These are phyloP conservation scores for Neuroscelio doddi DNA, from an alignment of 2,888 invertebrate genomes.

Conservation along the genomic window DNA sequence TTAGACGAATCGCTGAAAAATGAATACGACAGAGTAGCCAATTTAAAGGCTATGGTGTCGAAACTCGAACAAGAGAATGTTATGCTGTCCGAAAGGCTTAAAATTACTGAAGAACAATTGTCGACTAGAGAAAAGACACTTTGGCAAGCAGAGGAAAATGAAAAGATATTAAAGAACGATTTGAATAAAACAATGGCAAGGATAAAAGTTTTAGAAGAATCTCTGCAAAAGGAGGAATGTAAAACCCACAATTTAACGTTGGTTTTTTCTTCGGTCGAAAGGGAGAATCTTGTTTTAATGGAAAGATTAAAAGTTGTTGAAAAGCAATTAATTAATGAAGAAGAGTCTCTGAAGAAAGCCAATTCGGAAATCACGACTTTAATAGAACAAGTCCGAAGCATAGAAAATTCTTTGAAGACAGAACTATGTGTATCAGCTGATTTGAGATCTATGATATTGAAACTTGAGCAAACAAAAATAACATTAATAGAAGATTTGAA, in stretches of 20 bases:
- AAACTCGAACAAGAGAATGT: conserved; percentile 32
- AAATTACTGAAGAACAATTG: conserved; percentile 33
- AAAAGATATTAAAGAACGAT: conserved; percentile 25
- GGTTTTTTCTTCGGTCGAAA: conserved; percentile 12
- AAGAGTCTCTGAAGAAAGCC: conserved; percentile 21
- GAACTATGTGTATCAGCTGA: conserved; percentile 9
- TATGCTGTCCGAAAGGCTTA: conserved; percentile 30
- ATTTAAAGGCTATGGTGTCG: conserved; percentile 20
- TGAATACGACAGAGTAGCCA: conserved; percentile 6
- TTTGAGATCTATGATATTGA: background rate
- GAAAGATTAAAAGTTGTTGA: conserved; percentile 26
- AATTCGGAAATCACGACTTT: conserved; percentile 13
- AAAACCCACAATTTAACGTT: conserved; percentile 20
- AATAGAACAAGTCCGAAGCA: conserved; percentile 13
- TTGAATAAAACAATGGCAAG: conserved; percentile 27
- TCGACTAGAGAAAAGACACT: conserved; percentile 14
- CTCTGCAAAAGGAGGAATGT: conserved; percentile 25
- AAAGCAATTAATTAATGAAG: conserved; percentile 13
- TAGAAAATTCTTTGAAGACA: conserved; percentile 3
- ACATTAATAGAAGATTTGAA: conserved; percentile 2
- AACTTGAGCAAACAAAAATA: conserved; percentile 4
- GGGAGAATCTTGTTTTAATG: conserved; percentile 20
- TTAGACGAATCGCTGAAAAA: conserved; percentile 26
- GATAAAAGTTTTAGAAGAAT: conserved; percentile 30
- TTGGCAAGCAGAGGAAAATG: conserved; percentile 20